Evolutionary conservation across 2,797 vertebrate species (phyloP), one percentile per base, ranked within the genome.

Genomic region (Pempheris klunzingeri): DNA sequence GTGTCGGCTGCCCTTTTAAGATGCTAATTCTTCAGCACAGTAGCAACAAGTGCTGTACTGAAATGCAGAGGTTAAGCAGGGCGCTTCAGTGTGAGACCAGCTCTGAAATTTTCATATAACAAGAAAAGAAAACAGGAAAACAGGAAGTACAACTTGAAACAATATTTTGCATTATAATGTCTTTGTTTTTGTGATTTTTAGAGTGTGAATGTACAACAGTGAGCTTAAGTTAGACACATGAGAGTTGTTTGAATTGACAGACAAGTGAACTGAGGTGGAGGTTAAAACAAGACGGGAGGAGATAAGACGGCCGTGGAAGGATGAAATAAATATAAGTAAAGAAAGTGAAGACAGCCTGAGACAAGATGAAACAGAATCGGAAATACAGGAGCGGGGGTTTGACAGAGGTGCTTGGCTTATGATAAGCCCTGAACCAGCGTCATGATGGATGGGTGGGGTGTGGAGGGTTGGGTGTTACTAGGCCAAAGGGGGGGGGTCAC

Each of bases 291-390:
- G 59, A 54, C 63, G 3, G 53, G 61, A 53, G 34, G 36, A 53
- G 57, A 41, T 57, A 11, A 54, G 59, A 13, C 52, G 3, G 7
- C 50, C 7, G 46, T 2, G 0, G 43, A 46, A 74, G 50, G 39
- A 59, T 54, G 32, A 81, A 50, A 26, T 13, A 18, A 50, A 77
- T 20, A 20, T 30, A 72, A 80, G 62, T 26, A 39, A 74, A 69
- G 49, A 68, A 71, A 76, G 57, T 22, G 47, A 81, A 54, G 68
- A 50, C 68, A 55, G 74, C 4, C 26, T 6, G 71, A 54, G 74
- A 63, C 11, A 59, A 81, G 50, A 85, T 89, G 78, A 85, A 89
- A 84, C 61, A 5, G 81, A 80, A 81, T 81, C 2, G 13, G 36
- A 59, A 82, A 53, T 36, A 53, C n/a, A 79, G 62, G 24, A 64